Conservation (phyloP, 2,888 invertebrate genomes). For the Lacanobia wlatinum region DNA sequence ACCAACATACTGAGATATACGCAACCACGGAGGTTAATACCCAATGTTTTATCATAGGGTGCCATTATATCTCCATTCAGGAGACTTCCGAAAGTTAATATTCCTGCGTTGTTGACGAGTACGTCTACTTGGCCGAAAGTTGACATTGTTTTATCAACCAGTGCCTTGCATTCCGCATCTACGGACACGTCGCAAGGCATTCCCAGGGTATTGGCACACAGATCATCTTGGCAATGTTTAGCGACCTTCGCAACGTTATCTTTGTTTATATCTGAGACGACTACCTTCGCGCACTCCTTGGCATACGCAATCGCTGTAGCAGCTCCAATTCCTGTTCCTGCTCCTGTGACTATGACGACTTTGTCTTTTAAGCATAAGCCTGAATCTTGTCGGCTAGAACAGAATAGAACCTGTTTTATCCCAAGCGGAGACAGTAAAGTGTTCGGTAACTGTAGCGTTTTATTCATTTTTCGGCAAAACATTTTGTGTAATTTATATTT, state of each 20-base stretch:
- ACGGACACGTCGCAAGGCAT: conserved; percentile 72
- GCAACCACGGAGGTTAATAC: conserved; percentile 70
- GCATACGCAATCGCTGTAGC: conserved; percentile 66
- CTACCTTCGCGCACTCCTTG: conserved; percentile 70
- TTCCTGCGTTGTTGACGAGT: conserved; percentile 48
- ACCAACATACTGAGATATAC: conserved; percentile 69
- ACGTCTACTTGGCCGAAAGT: conserved; percentile 74
- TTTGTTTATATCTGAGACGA: conserved; percentile 69
- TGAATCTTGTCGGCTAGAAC: not conserved
- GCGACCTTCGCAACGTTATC: conserved; percentile 65
- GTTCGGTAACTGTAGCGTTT: not conserved
- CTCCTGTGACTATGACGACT: conserved; percentile 72
- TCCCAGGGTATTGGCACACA: conserved; percentile 61
- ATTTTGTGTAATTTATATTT: not conserved
- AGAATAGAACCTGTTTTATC: not conserved
- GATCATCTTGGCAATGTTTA: conserved; percentile 46
- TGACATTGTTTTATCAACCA: conserved; percentile 68
- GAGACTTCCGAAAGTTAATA: conserved; percentile 51
- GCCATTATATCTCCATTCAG: conserved; percentile 64
- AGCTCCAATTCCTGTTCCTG: conserved; percentile 74
- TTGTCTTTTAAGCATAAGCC: conserved; percentile 65
- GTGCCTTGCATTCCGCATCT: conserved; percentile 65
- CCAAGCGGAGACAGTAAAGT: not conserved
- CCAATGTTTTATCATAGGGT: conserved; percentile 70
- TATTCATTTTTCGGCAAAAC: not conserved